These are phyloP conservation scores for Rhinolophus sinicus DNA, from an alignment of 2,113 vertebrate species.

Conservation along the genomic window DNA sequence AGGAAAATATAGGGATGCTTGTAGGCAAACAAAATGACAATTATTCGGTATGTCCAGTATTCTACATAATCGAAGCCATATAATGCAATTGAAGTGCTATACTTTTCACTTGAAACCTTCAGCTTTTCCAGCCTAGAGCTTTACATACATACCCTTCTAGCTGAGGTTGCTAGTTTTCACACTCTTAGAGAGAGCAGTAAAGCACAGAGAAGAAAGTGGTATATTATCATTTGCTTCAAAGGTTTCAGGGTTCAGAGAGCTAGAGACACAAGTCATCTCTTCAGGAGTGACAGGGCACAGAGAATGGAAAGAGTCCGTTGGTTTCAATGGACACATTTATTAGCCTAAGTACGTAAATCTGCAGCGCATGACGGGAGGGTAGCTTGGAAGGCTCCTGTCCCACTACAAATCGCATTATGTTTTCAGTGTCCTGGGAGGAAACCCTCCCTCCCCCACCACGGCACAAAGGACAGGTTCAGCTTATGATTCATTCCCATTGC, in stretches of 20 bases:
- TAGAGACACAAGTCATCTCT: background rate
- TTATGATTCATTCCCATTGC: background rate
- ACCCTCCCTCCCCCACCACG: background rate
- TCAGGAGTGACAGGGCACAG: background rate
- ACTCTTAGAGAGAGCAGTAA: background rate
- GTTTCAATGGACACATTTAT: background rate
- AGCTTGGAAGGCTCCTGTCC: background rate
- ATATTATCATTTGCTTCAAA: background rate
- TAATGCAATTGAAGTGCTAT: background rate
- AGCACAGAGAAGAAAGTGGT: background rate
- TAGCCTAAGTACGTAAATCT: background rate
- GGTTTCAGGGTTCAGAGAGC: background rate
- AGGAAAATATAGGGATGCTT: background rate
- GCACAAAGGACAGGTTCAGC: background rate
- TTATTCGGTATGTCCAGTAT: background rate
- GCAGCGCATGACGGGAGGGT: background rate
- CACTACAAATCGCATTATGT: background rate
- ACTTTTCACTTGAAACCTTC: background rate
- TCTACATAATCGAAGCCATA: background rate
- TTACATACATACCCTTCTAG: background rate
- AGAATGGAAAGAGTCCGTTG: background rate
- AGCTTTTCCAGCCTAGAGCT: background rate
- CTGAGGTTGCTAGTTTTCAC: background rate
- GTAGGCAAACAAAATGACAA: background rate
- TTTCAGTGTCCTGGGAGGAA: background rate